Conservation (phyloP, 1,140 invertebrate genomes). For the Epicauta chinensis region DNA sequence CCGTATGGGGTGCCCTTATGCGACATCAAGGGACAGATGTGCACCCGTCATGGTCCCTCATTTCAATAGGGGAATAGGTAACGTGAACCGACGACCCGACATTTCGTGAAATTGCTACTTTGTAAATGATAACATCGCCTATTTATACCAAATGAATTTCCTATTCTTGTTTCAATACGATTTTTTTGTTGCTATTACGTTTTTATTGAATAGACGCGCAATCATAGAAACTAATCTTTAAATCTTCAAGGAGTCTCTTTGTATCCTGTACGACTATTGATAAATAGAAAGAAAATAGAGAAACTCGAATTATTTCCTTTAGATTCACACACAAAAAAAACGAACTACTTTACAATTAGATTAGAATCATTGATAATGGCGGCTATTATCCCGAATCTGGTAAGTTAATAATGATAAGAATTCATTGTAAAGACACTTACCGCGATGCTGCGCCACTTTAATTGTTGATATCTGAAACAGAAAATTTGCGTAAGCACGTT, state of each 20-base stretch:
- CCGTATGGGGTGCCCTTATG: too few species aligned
- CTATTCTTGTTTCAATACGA: conserved; percentile 13
- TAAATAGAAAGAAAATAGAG: conserved; percentile 1
- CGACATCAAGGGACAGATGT: conserved; percentile 7
- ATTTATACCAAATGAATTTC: conserved; percentile 29
- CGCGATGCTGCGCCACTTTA: too few species aligned
- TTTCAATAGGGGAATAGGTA: conserved; percentile 11
- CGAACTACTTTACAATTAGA: neutral
- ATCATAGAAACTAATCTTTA: conserved; percentile 31
- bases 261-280: neutral
- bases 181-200: conserved; percentile 11
- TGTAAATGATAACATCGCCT: conserved; percentile 30
- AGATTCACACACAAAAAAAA: neutral
- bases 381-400: too few species aligned
- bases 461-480: too few species aligned
- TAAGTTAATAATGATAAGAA: too few species aligned
- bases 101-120: conserved; percentile 30
- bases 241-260: conserved; percentile 6
- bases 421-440: too few species aligned
- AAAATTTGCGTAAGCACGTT: too few species aligned
- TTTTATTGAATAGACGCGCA: conserved; percentile 22
- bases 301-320: neutral
- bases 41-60: conserved; percentile 6
- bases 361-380: neutral
- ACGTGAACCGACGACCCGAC: conserved; percentile 16